Evolutionary conservation across 1,140 invertebrate species (phyloP), one percentile per base, ranked within the genome.

Genomic region (Nasonia giraulti): DNA sequence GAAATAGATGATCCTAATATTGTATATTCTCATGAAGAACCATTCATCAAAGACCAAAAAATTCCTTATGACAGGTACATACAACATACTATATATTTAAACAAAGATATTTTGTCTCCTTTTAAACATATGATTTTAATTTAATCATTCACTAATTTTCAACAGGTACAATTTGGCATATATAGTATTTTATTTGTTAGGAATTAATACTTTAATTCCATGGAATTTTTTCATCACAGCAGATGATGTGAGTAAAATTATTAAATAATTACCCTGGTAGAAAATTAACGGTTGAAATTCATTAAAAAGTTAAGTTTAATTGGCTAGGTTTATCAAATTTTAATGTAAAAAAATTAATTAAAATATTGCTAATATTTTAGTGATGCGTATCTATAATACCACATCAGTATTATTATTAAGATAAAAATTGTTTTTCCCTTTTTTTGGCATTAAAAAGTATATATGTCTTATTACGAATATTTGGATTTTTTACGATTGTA

Each of bases 151-250:
- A 62, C 17, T 62, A 23, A 12, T 44, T 44, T 31, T 66, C 94
- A 94, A 62, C 89, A 96, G 95, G 84, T 95, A 94, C 86, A 93
- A 94, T 89, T 85, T 95, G 33, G 97, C 97, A 17, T 98, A 97
- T 89, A 93, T 97, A 23, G 95, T 97, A 75, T 99, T 99, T 93
- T 98, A 97, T 91, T 93, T 99, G 84, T 94, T 99, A 86, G 98
- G 98, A 69, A 96, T 98, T 88, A 97, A 97, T 76, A 97, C 97
- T 37, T 93, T 99, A 80, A 95, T 98, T 27, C 97, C 98, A 85
- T 99, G 98, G 98, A 98, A 98, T 91, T 99, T 99, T 92, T 98
- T 99, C 90, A 96, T 99, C 44, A 99, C 98, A 85, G 98, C 98
- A 31, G 96, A 98, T 93, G 96, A 98, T 94, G 98, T 98, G 93